Percentiles rank a stretch among this genome's conserved stretches.
Conservation (phyloP, 2,888 invertebrate genomes). For the Latrodectus hesperus region DNA sequence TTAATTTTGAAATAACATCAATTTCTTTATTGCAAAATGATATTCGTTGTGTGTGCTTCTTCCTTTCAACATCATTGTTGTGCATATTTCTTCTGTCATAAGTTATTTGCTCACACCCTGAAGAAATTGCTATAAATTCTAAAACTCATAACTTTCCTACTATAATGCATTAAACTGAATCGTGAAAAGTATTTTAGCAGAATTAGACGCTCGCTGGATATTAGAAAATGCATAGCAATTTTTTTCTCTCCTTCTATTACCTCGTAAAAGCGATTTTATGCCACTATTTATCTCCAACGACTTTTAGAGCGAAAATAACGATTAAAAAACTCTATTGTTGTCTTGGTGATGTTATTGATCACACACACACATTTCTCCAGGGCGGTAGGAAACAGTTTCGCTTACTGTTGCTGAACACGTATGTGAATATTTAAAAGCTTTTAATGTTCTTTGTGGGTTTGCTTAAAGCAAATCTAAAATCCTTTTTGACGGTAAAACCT, state of each 20-base stretch:
- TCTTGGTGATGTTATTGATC: constrained; percentile 59
- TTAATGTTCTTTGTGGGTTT: constrained; percentile 36
- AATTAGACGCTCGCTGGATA: constrained; percentile 12
- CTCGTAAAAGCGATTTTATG: constrained; percentile 39
- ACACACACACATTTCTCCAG: constrained; percentile 3
- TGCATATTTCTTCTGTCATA: constrained; percentile 5
- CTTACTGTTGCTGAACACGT: constrained; percentile 48
- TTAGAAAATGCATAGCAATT: constrained; percentile 17
- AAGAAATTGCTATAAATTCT: constrained; percentile 1
- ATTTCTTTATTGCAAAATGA: too few species aligned
- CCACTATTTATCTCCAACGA: constrained; percentile 36
- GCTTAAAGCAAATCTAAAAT: background rate
- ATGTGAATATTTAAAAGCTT: constrained; percentile 37
- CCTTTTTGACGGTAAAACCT: too few species aligned
- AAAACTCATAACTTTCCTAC: constrained; percentile 16
- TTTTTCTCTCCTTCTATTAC: background rate
- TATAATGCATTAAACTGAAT: background rate
- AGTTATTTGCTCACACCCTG: constrained; percentile 14
- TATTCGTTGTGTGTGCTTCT: too few species aligned
- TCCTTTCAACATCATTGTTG: background rate
- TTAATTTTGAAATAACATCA: too few species aligned
- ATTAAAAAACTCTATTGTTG: constrained; percentile 62
- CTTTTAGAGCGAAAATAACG: constrained; percentile 37
- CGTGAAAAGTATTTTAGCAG: constrained; percentile 7
- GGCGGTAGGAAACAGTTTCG: constrained; percentile 35